Evolutionary conservation across 2,888 invertebrate genomes (phyloP), one percentile per base, ranked within the genome.

Genomic region (Ferrisia virgata): DNA sequence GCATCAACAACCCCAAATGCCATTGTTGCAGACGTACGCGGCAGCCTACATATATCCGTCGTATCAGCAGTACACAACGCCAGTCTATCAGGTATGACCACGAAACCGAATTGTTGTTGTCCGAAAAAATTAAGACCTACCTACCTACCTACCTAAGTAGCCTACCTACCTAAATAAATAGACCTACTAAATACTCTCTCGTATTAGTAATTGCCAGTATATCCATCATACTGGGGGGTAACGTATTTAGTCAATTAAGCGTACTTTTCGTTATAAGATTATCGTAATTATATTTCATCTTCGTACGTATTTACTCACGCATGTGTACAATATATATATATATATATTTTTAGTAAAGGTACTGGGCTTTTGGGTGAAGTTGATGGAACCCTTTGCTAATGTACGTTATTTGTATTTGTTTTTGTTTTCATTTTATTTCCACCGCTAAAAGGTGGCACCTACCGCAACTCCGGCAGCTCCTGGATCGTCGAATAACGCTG

Each of bases 41-140:
- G 76, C 84, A 18, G 84, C 84, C 25, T 84, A 84, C 18, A 84
- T 84, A 28, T 84, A 84, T 80, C 84, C 84, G 40, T 72, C 78
- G 36, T 79, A 84, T 33, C 84, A 84, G 58, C 84, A 84, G 84
- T 84, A 84, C 78, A 84, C 79, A 5, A 40, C 84, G 28, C 84
- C 84, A 36, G 80, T 84, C 25, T 84, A 84, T 79, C 84, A 84
- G 80, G 84, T 84, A 79, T 28, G 72, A 64, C 15, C 69, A 69
- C 69, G 69, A 31, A 69, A 31, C 22, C 18, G 53, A 22, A 53
- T 53, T 53, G 43, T 43, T 43, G 53, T 53, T 22, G 22, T 18
- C 53, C 18, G n/a, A n/a, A 53, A 47, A 47, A 18, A 22, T 53
- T 47, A 53, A 18, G 53, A 53, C 53, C 53, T 53, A 53, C 53